Percentiles rank a stretch among this genome's conserved stretches.
Conservation (phyloP, 2,113 vertebrate genomes). For the Anarhynchus alexandrinus region DNA sequence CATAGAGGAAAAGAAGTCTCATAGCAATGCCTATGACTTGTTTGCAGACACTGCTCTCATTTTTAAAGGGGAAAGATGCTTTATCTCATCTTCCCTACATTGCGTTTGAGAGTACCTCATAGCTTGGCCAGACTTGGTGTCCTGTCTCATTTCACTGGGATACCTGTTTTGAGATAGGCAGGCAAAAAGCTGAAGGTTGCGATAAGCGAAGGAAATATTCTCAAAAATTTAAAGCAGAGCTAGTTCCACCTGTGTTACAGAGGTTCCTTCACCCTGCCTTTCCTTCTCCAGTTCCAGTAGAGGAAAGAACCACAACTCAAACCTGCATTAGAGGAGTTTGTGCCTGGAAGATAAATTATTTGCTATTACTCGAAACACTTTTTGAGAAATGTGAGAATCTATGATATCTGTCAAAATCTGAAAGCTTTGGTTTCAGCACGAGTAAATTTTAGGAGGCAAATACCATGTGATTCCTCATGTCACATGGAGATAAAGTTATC, state of each 20-base stretch:
- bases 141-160: neutral
- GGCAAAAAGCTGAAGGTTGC: neutral
- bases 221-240: neutral
- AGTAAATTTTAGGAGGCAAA: neutral
- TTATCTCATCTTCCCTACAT: neutral
- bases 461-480: neutral
- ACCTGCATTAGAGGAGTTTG: neutral
- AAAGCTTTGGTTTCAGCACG: neutral
- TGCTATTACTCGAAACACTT: neutral
- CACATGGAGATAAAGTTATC: neutral
- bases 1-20: neutral
- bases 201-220: neutral
- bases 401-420: neutral
- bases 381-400: neutral
- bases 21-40: accelerated
- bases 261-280: neutral
- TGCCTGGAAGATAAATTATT: neutral
- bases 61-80: neutral
- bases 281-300: neutral
- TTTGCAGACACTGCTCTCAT: neutral
- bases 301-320: neutral
- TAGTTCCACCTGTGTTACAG: neutral
- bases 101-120: neutral
- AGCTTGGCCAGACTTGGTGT: neutral
- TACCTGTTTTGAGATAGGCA: neutral